These are phyloP conservation scores for Nephrocerus scutellatus DNA, from an alignment of 2,888 invertebrate species.

Conservation along the genomic window DNA sequence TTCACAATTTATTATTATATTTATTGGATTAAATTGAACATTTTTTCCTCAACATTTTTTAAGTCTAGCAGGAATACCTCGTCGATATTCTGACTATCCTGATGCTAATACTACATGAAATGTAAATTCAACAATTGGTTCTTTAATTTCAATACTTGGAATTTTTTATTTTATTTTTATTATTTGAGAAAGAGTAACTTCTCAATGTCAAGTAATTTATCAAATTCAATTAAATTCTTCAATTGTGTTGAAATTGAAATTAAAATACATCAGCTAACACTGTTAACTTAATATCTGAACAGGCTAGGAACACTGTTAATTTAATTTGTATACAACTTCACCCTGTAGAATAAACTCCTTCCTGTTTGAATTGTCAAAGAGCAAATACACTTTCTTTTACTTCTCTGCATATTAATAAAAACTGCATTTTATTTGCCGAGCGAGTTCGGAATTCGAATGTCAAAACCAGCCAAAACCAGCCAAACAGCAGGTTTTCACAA, in stretches of 20 bases:
- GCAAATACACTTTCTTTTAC: no score
- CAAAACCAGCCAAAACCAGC: no score
- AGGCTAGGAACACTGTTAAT: no score
- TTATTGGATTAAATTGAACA: slow-evolving; percentile 70
- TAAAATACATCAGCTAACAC: no score
- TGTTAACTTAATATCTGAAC: no score
- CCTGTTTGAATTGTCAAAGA: no score
- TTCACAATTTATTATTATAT: slow-evolving; percentile 65
- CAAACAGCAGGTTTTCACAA: no score
- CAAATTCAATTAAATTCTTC: slow-evolving; percentile 51
- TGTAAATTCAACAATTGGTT: slow-evolving; percentile 61
- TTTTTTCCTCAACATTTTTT: slow-evolving; percentile 76
- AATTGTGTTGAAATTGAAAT: slow-evolving; percentile 59
- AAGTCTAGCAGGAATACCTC: slow-evolving; percentile 65
- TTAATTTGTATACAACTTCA: no score
- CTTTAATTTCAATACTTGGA: slow-evolving; percentile 55
- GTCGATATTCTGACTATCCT: slow-evolving; percentile 68
- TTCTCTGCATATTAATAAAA: no score
- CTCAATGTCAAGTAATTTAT: slow-evolving; percentile 51
- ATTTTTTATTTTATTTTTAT: slow-evolving; percentile 56
- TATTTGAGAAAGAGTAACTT: slow-evolving; percentile 56
- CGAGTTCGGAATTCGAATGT: no score
- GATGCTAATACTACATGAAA: slow-evolving; percentile 62
- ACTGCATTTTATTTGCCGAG: no score
- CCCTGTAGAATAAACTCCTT: no score